A percentile compares a stretch with the other conserved stretches of the same genome.
Conservation (phyloP, 2,888 invertebrate species). For the Ormyrus nitidulus region DNA sequence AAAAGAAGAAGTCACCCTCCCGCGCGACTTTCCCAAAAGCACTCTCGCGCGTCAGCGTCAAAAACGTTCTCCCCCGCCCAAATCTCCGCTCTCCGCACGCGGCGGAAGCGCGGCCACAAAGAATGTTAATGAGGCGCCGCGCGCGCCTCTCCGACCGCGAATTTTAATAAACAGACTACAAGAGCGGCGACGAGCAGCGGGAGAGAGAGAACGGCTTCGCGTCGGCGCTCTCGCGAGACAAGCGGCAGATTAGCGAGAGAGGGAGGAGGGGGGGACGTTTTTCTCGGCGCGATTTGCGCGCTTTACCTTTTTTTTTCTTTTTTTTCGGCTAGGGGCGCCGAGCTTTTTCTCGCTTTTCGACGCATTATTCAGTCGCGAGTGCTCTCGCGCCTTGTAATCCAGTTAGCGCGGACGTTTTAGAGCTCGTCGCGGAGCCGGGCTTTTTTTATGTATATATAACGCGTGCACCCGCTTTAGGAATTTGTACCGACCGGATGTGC, state of each 20-base stretch:
- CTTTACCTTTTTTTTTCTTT: not conserved
- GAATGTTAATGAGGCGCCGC: conserved; percentile 18
- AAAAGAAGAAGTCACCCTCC: not conserved
- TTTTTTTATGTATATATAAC: too few species aligned
- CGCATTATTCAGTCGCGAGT: conserved; percentile 38
- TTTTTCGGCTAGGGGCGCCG: not conserved
- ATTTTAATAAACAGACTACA: not conserved
- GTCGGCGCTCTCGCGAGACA: not conserved
- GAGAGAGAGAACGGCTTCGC: not conserved
- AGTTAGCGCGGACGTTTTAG: not conserved
- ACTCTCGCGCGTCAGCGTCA: not conserved
- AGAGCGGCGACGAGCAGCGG: not conserved
- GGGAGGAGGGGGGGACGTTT: not conserved
- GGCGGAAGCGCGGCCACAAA: not conserved
- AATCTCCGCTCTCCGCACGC: not conserved
- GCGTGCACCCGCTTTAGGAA: too few species aligned
- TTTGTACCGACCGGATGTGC: too few species aligned
- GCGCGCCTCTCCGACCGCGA: not conserved
- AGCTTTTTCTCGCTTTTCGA: conserved; percentile 28
- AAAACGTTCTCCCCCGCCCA: too few species aligned
- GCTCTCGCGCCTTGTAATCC: conserved; percentile 20
- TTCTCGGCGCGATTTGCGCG: conserved; percentile 5
- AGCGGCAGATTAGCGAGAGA: not conserved
- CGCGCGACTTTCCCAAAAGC: conserved; percentile 1
- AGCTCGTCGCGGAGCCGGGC: too few species aligned